phyloP scores from a whole-genome alignment of 2,113 vertebrate genomes.

The Erythrocebus patas region DNA sequence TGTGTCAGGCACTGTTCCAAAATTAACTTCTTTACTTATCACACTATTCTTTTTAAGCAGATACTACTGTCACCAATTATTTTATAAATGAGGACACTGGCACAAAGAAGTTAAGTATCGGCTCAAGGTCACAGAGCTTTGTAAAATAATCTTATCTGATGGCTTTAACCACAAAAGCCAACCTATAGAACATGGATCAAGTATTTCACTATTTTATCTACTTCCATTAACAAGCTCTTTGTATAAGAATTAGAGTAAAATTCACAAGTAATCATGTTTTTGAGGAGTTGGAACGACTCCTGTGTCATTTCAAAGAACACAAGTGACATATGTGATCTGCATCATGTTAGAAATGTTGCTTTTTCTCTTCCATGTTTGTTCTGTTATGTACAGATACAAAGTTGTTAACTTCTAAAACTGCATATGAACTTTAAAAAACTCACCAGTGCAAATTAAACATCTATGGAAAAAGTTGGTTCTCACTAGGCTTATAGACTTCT shows the following conservation, averaged over 20 bases:
- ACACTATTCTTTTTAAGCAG: neutral
- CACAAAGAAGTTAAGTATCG: neutral
- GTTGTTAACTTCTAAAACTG: neutral
- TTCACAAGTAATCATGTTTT: neutral
- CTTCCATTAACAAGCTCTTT: neutral
- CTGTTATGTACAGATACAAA: neutral
- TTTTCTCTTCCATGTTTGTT: neutral
- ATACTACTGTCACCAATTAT: neutral
- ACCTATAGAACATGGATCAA: neutral
- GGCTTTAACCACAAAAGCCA: neutral
- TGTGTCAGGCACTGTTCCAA: neutral
- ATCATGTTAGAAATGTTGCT: neutral
- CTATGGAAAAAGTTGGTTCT: neutral
- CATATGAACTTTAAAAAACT: neutral
- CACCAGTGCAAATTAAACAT: neutral
- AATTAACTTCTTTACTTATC: neutral
- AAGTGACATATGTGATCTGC: neutral
- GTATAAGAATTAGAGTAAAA: neutral
- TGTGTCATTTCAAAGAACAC: neutral
- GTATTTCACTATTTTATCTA: neutral
- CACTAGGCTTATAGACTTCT: neutral
- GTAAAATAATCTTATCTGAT: neutral
- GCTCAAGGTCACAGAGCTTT: neutral
- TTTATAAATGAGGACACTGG: neutral
- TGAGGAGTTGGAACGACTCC: neutral